Percentiles rank a stretch among this genome's conserved stretches.
These are phyloP conservation scores for Phalacrocorax carbo DNA, from an alignment of 2,113 vertebrate species.

Conservation along the genomic window DNA sequence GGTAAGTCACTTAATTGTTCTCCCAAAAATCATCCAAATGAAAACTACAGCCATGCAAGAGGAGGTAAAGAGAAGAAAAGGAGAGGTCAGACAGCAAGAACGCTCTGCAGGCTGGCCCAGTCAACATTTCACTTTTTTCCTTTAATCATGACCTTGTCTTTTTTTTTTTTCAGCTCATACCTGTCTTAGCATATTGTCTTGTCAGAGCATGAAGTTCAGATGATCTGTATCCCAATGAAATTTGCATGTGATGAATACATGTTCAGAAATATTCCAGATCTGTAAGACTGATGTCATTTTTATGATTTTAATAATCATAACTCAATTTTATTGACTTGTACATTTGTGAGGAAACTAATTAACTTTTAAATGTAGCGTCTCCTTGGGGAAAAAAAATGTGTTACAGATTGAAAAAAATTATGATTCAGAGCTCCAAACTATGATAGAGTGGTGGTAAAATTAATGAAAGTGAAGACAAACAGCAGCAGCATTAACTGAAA, in stretches of 20 bases:
- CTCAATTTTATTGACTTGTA: constrained; percentile 9
- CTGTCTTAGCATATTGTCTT: not conserved
- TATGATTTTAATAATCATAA: constrained; percentile 33
- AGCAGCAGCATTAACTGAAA: not conserved
- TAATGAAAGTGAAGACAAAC: not conserved
- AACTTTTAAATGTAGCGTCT: not conserved
- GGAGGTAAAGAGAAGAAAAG: not conserved
- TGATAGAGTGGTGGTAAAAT: not conserved
- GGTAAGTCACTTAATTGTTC: not conserved
- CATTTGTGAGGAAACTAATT: constrained; percentile 41
- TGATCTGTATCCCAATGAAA: not conserved
- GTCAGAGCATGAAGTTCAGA: not conserved
- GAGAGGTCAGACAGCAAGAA: not conserved
- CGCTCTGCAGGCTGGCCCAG: not conserved
- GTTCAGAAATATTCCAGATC: not conserved
- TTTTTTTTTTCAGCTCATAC: not conserved
- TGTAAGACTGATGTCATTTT: not conserved
- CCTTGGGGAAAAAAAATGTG: not conserved
- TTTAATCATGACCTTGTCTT: not conserved
- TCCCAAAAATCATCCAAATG: not conserved
- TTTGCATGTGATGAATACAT: not conserved
- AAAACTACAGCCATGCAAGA: not conserved
- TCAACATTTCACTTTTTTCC: not conserved
- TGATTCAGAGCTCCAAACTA: not conserved
- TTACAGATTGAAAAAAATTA: not conserved